Evolutionary conservation across 2,797 vertebrate genomes (phyloP), one percentile per base, ranked within the genome.

Genomic region (Miichthys miiuy): DNA sequence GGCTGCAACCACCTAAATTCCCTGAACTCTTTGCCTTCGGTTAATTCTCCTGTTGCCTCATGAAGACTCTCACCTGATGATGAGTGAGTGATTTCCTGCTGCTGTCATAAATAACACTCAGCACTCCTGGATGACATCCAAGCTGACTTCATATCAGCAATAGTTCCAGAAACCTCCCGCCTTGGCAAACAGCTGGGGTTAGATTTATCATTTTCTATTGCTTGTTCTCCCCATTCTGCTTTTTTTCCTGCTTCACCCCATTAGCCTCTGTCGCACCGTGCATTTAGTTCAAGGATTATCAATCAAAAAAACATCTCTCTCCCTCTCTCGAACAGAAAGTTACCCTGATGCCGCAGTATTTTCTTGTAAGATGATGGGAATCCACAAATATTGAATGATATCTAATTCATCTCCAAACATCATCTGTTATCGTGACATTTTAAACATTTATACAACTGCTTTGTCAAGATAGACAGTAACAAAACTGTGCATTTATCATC

Each of bases 161-260:
- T 79, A 80, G 64, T 80, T 85, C 81, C 86, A 87, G 87, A 89
- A 90, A 89, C 75, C 81, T 88, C 84, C 87, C 52, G 78, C 80
- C 85, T 89, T 86, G 80, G 87, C 86, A 89, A 89, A 88, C 84
- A 92, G 85, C 86, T 92, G 81, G 80, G 34, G 44, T 47, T n/a
- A 84, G 76, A 94, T 93, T 91, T 66, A 91, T 94, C 87, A 93
- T 84, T 85, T 92, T 86, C 81, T 85, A 75, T 77, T 83, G 81
- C 82, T 85, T 50, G 14, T 80, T 82, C 70, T 79, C 69, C 73
- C 48, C 42, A 74, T 63, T 68, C 77, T 75, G 80, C 74, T 55
- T 81, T 76, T 81, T 80, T 72, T 27, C 68, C 73, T 71, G 72
- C 68, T 71, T 85, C 80, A 87, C 68, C 77, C 84, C 81, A 88